Evolutionary conservation across 2,797 vertebrate genomes (phyloP).

Genomic region (Sebastes aleutianus): DNA sequence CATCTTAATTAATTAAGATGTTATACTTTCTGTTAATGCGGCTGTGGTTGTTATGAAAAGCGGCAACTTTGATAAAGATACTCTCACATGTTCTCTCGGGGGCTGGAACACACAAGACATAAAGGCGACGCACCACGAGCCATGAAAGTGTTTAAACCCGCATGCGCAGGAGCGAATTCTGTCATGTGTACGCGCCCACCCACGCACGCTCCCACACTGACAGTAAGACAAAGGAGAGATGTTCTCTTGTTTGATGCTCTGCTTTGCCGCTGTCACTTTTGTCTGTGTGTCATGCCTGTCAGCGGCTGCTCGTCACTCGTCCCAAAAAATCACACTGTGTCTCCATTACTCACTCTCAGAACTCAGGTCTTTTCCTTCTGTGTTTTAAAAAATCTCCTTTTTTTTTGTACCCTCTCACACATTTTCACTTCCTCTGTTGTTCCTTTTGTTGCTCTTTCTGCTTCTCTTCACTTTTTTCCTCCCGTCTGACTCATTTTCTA

Average conservation of each 20-base stretch:
- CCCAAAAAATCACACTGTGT: neutral
- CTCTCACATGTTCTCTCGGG: neutral
- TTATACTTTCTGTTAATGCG: conserved; percentile 50
- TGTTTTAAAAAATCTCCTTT: neutral
- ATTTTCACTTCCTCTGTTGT: neutral
- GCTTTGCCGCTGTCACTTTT: conserved; percentile 37
- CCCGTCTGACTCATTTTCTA: conserved; percentile 1
- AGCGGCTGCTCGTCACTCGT: neutral
- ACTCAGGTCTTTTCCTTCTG: neutral
- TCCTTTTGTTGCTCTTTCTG: neutral
- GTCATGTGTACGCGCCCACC: neutral
- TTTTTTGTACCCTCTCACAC: neutral
- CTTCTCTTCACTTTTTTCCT: neutral
- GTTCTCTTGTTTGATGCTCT: conserved; percentile 37
- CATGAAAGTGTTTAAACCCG: neutral
- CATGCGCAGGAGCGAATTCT: neutral
- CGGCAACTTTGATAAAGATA: conserved; percentile 48
- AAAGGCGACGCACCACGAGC: neutral
- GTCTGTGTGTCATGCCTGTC: conserved; percentile 35
- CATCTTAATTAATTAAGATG: conserved; percentile 62
- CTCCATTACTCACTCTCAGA: conserved; percentile 6
- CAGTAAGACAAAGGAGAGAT: conserved; percentile 35
- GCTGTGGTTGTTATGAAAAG: conserved; percentile 37
- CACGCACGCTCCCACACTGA: conserved; percentile 24
- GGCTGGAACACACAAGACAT: neutral